phyloP scores from a whole-genome alignment of 1,140 invertebrate genomes.

The Oppia nitens region DNA sequence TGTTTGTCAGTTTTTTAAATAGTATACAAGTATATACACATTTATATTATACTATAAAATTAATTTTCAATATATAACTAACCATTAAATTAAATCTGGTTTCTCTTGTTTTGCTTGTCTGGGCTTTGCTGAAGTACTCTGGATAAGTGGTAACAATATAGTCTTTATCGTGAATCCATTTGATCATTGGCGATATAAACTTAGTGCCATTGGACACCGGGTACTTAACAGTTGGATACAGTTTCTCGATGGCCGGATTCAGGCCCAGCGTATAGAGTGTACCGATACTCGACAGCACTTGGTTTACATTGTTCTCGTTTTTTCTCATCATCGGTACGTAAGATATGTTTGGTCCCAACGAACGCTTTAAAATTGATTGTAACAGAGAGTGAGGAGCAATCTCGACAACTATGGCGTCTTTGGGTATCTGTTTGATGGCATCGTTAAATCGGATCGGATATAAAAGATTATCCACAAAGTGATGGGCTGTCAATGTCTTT shows the following conservation, averaged over 20 bases:
- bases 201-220: constrained; percentile 34
- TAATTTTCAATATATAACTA: not conserved
- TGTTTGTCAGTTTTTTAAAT: not conserved
- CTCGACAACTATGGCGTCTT: constrained; percentile 56
- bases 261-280: constrained; percentile 58
- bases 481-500: constrained; percentile 45
- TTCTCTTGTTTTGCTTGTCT: no score
- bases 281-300: constrained; percentile 21
- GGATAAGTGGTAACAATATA: constrained; percentile 12
- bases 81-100: not conserved
- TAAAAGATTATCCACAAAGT: constrained; percentile 38
- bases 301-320: constrained; percentile 17
- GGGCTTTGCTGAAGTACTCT: constrained; percentile 11
- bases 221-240: constrained; percentile 27
- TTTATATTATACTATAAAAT: not conserved
- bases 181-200: constrained; percentile 31
- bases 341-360: constrained; percentile 27
- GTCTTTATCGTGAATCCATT: constrained; percentile 33
- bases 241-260: constrained; percentile 39
- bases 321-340: constrained; percentile 36
- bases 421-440: constrained; percentile 50
- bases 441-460: constrained; percentile 69
- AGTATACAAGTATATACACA: not conserved
- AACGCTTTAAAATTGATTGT: constrained; percentile 44
- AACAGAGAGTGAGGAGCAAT: constrained; percentile 65